phyloP scores from a whole-genome alignment of 2,113 vertebrate genomes.

The Ibidorhyncha struthersii region DNA sequence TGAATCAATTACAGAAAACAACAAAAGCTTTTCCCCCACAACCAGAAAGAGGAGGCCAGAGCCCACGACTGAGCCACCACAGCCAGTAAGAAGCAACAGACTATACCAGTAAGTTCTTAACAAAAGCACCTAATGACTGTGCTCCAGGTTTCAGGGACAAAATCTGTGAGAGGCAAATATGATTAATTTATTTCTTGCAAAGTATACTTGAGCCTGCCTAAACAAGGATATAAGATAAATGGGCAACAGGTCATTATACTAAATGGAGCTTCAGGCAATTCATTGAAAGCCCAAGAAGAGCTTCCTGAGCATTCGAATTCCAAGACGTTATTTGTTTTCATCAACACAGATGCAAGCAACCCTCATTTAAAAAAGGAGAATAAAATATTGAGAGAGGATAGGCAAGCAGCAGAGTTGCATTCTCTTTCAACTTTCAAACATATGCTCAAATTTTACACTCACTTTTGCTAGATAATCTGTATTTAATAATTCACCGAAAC shows the following conservation, averaged over 20 bases:
- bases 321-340: background rate
- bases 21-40: background rate
- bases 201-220: background rate
- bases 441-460: background rate
- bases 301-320: background rate
- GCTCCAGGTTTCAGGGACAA: background rate
- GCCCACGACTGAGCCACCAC: background rate
- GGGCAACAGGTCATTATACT: background rate
- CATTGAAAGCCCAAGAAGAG: background rate
- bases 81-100: background rate
- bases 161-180: background rate
- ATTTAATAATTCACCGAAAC: background rate
- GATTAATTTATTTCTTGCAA: background rate
- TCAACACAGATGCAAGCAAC: background rate
- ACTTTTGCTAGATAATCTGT: background rate
- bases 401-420: background rate
- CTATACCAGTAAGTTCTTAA: background rate
- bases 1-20: constrained; percentile 24
- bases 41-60: background rate
- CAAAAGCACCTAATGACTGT: background rate
- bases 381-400: background rate
- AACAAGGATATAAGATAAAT: background rate
- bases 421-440: background rate
- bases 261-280: background rate
- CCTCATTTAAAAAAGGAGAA: background rate